phyloP scores from a whole-genome alignment of 2,797 vertebrate genomes.

The Anisognathus igniventris region DNA sequence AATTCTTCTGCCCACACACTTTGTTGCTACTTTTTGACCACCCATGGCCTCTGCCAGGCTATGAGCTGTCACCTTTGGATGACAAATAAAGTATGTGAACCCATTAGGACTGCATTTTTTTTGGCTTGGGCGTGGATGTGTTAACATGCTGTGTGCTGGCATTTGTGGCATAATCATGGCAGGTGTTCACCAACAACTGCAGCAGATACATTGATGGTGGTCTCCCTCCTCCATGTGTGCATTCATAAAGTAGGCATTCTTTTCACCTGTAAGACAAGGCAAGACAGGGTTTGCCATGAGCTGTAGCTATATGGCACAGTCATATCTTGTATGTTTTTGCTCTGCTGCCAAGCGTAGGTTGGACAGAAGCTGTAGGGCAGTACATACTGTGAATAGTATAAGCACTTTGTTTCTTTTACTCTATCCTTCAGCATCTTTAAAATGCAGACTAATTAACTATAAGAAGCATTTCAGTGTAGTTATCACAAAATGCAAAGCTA shows the following conservation, averaged over 20 bases:
- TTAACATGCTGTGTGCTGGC: fast-evolving
- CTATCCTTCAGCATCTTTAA: background rate
- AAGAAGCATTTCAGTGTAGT: background rate
- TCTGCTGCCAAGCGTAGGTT: background rate
- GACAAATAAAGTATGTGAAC: background rate
- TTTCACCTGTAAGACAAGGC: background rate
- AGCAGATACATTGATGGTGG: background rate
- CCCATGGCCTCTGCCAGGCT: background rate
- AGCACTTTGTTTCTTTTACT: background rate
- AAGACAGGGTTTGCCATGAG: background rate
- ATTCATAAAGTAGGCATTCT: fast-evolving
- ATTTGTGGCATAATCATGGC: background rate
- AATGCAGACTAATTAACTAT: background rate
- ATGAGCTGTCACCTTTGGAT: background rate
- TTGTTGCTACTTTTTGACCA: background rate
- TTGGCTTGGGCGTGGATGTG: background rate
- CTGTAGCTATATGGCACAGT: fast-evolving
- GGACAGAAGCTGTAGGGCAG: background rate
- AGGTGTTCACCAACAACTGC: background rate
- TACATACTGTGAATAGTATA: fast-evolving
- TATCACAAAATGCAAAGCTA: background rate
- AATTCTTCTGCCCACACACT: background rate
- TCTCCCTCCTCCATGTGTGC: background rate
- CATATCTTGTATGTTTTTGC: background rate
- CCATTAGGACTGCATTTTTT: fast-evolving